Base-by-base conservation (phyloP, 2,797 vertebrate species). In the Numenius phaeopus region DNA sequence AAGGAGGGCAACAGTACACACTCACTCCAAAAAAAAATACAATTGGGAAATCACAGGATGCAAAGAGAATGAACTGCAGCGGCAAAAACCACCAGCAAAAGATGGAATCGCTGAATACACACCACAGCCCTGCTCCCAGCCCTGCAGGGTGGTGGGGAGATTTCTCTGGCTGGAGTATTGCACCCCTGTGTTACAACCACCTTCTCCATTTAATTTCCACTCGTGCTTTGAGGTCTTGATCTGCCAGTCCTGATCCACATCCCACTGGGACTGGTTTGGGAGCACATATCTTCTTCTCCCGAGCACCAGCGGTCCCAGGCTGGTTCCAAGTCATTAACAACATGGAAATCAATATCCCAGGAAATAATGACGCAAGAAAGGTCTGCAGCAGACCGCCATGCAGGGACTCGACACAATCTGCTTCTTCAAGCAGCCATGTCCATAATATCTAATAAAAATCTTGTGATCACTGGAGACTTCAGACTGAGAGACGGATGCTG, bases 281-380 rank as follows among this genome's bases (percentile, higher is more conserved):
- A 95, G 67, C 30, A 24, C 62, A 2, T 18, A 50, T 39, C 64
- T 80, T 67, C 49, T 57, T 90, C 44, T 83, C 50, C 44, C 2
- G 1, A 40, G 82, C 46, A 34, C 30, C 0, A 0, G 57, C 0
- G 0, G 46, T 44, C 19, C 34, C 30, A 72, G 59, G 7, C 32
- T 4, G 6, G 29, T 30, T 86, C 69, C 15, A 47, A 81, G 69
- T 34, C 85, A 64, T 49, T 39, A 52, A 20, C 26, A 37, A 58
- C 16, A 18, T 3, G 50, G 49, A 59, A 83, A 93, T 88, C 69
- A 27, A 88, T 83, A 90, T 75, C 65, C 22, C 0, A 1, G 85
- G 82, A 83, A 83, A 93, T 52, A 64, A 87, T 0, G 7, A 94
- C 11, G 49, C 39, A 42, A 19, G 78, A 42, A 39, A 71, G 52